These are phyloP conservation scores for Silurus asotus DNA, from an alignment of 2,113 vertebrate species.

Conservation along the genomic window DNA sequence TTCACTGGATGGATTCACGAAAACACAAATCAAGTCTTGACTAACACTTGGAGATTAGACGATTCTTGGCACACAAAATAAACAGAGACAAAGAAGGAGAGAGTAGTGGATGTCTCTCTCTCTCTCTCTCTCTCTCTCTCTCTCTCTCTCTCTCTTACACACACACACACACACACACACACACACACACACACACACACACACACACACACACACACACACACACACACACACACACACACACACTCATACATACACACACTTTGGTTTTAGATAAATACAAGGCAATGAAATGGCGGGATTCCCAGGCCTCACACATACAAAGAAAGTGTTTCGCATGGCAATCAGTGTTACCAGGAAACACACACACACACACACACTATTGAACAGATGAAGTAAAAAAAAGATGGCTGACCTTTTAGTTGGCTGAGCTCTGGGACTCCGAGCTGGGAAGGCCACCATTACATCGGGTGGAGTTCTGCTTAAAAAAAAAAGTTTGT, in stretches of 20 bases:
- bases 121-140: not conserved
- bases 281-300: slow-evolving; percentile 25
- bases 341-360: slow-evolving; percentile 52
- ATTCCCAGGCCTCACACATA: slow-evolving; percentile 41
- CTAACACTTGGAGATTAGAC: not conserved
- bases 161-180: slow-evolving; percentile 25
- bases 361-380: slow-evolving; percentile 17
- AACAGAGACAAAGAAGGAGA: not conserved
- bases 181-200: not conserved
- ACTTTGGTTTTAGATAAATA: slow-evolving; percentile 31
- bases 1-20: not conserved
- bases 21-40: not conserved
- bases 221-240: slow-evolving; percentile 25
- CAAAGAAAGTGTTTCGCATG: slow-evolving; percentile 67
- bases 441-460: slow-evolving; percentile 1
- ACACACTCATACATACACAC: slow-evolving; percentile 4
- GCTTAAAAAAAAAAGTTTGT: not conserved
- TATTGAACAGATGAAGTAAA: slow-evolving; percentile 44
- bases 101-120: not conserved
- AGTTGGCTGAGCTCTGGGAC: slow-evolving; percentile 40
- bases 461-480: slow-evolving; percentile 9
- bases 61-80: slow-evolving; percentile 1
- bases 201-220: slow-evolving; percentile 6
- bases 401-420: slow-evolving; percentile 60
- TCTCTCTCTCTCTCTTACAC: too few species aligned